Evolutionary conservation across 1,140 invertebrate genomes (phyloP).

Genomic region (Hestina assimilis): DNA sequence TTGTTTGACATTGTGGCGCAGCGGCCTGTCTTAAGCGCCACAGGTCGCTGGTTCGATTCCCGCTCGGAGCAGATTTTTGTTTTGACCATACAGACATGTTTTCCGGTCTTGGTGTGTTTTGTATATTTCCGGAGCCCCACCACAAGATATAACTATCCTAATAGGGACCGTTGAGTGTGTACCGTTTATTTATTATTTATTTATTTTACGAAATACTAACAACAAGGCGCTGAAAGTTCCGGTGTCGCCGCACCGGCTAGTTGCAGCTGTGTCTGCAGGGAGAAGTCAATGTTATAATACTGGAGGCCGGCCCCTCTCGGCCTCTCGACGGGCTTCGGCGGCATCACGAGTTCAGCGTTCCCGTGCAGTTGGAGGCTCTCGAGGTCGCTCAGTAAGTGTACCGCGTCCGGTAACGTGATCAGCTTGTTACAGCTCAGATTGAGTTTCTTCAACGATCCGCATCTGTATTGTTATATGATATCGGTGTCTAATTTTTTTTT

Average conservation of each 20-base stretch:
- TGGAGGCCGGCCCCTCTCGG: constrained; percentile 90
- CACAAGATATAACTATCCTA: no score
- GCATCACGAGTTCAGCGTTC: constrained; percentile 98
- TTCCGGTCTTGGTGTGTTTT: no score
- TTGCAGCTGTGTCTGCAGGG: constrained; percentile 94
- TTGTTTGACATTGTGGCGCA: no score
- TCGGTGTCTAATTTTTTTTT: neutral
- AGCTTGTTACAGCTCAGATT: constrained; percentile 95
- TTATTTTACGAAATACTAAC: constrained; percentile 63
- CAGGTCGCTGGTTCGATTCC: no score
- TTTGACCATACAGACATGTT: no score
- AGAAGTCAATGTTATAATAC: constrained; percentile 99
- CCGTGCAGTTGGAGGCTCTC: constrained; percentile 93
- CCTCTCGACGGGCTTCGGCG: constrained; percentile 94
- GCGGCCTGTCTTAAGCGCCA: no score
- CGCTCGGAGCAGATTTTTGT: no score
- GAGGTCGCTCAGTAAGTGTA: constrained; percentile 95
- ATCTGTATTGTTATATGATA: constrained; percentile 80
- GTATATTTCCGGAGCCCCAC: no score
- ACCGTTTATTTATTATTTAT: no score
- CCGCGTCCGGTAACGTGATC: constrained; percentile 98
- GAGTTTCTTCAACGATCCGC: constrained; percentile 96
- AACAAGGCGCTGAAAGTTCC: constrained; percentile 82
- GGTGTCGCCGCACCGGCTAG: constrained; percentile 94
- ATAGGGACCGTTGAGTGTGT: no score